These are phyloP conservation scores for Podabrus alpinus DNA, from an alignment of 2,888 invertebrate genomes.

Conservation along the genomic window DNA sequence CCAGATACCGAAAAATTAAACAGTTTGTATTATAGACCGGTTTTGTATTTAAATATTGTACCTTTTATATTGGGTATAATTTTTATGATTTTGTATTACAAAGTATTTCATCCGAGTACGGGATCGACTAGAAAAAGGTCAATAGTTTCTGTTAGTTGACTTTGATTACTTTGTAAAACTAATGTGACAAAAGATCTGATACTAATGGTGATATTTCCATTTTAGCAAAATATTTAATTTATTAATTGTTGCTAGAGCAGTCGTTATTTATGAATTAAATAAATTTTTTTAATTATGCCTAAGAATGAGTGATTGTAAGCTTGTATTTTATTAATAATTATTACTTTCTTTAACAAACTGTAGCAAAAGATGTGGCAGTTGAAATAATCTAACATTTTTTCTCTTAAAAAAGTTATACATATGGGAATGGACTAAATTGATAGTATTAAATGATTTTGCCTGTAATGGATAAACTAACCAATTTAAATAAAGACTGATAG, in stretches of 20 bases:
- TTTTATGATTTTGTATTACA: conserved; percentile 75
- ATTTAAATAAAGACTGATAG: not conserved
- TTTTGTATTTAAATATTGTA: conserved; percentile 64
- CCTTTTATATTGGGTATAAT: conserved; percentile 71
- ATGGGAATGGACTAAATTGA: not conserved
- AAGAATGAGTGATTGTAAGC: not conserved
- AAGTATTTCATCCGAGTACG: conserved; percentile 69
- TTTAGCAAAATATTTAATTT: conserved; percentile 7
- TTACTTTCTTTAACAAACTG: not conserved
- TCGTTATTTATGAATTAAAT: conserved; percentile 1
- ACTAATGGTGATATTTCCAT: conserved; percentile 24
- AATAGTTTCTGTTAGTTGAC: conserved; percentile 19
- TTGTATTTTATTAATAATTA: not conserved
- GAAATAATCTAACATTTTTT: not conserved
- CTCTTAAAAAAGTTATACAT: not conserved
- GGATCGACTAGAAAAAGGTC: conserved; percentile 41
- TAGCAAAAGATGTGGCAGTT: not conserved
- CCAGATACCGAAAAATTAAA: conserved; percentile 56
- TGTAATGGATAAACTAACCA: not conserved
- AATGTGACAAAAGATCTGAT: conserved; percentile 15
- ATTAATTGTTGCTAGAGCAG: not conserved
- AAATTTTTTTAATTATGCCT: not conserved
- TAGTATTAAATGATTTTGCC: not conserved
- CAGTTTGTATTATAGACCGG: conserved; percentile 63
- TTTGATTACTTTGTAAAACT: not conserved